A percentile compares a stretch with the other conserved stretches of the same genome.
Conservation (phyloP, 2,797 vertebrate genomes). For the Aldrovandia affinis region DNA sequence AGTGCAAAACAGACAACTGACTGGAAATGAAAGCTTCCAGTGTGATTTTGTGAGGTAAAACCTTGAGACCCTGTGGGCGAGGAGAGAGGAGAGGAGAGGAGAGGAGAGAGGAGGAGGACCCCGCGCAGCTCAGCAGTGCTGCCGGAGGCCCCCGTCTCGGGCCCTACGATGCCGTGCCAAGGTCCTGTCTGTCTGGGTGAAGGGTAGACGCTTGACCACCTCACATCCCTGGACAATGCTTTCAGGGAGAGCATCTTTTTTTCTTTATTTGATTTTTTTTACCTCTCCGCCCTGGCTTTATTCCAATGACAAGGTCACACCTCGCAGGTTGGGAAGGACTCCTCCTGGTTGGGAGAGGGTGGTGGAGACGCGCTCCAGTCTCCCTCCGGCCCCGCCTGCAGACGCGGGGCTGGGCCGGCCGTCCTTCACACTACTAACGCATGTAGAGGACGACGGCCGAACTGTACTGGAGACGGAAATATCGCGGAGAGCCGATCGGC, state of each 20-base stretch:
- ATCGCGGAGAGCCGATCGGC: neutral
- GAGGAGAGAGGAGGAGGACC: too few species aligned
- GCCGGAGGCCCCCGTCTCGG: slow-evolving; percentile 6
- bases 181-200: slow-evolving; percentile 69
- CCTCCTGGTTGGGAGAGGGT: slow-evolving; percentile 64
- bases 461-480: neutral
- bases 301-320: slow-evolving; percentile 74
- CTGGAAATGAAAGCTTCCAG: neutral
- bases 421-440: slow-evolving; percentile 69
- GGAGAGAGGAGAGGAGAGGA: neutral
- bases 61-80: neutral
- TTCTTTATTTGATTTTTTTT: slow-evolving; percentile 60
- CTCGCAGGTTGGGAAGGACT: slow-evolving; percentile 66
- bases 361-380: slow-evolving; percentile 52
- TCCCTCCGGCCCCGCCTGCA: slow-evolving; percentile 59
- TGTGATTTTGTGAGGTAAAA: neutral
- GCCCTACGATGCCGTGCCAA: slow-evolving; percentile 62
- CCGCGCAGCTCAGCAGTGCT: slow-evolving; percentile 59
- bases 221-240: slow-evolving; percentile 41
- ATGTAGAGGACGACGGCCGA: slow-evolving; percentile 46
- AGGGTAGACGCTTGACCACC: slow-evolving; percentile 58
- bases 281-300: slow-evolving; percentile 71
- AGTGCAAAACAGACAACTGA: slow-evolving; percentile 63
- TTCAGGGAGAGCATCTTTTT: slow-evolving; percentile 42
- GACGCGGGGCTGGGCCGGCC: slow-evolving; percentile 58